phyloP scores from a whole-genome alignment of 1,140 invertebrate species.

The Pseudomyrmex concolor region DNA sequence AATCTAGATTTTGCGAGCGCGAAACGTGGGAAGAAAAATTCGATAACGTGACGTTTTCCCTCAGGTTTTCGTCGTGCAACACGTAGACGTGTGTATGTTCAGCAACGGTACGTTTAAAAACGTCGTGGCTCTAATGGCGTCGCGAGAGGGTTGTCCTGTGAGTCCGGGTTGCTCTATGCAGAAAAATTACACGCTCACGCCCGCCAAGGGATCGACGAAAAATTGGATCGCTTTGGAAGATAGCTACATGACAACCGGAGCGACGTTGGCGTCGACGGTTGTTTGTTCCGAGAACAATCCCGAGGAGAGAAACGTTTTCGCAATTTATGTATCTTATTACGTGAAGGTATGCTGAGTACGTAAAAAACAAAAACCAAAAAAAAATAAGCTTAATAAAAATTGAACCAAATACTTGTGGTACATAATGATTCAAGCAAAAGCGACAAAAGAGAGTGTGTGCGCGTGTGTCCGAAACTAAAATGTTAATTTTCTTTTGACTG shows the following conservation, averaged over 20 bases:
- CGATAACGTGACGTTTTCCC: background rate
- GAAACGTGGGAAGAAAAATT: no score
- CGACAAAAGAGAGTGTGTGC: no score
- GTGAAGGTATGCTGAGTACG: slow-evolving; percentile 87
- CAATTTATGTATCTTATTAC: slow-evolving; percentile 95
- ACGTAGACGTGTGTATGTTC: slow-evolving; percentile 99
- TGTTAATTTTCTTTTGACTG: no score
- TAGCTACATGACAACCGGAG: slow-evolving; percentile 89
- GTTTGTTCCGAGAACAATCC: slow-evolving; percentile 86
- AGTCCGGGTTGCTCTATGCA: slow-evolving; percentile 87
- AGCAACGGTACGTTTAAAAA: slow-evolving; percentile 99
- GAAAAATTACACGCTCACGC: slow-evolving; percentile 88
- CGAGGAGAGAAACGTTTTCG: slow-evolving; percentile 93
- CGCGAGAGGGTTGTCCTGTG: slow-evolving; percentile 88
- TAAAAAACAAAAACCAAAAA: background rate
- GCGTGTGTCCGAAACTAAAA: no score
- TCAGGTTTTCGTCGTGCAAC: slow-evolving; percentile 96
- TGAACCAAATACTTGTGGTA: no score
- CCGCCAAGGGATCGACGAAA: slow-evolving; percentile 91
- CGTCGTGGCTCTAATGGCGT: slow-evolving; percentile 95
- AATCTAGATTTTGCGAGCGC: no score
- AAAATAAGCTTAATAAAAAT: background rate
- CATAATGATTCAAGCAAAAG: no score
- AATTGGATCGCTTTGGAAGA: slow-evolving; percentile 94
- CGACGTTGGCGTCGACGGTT: slow-evolving; percentile 90